Evolutionary conservation across 1,140 invertebrate genomes (phyloP).

Genomic region (Papilio xuthus): DNA sequence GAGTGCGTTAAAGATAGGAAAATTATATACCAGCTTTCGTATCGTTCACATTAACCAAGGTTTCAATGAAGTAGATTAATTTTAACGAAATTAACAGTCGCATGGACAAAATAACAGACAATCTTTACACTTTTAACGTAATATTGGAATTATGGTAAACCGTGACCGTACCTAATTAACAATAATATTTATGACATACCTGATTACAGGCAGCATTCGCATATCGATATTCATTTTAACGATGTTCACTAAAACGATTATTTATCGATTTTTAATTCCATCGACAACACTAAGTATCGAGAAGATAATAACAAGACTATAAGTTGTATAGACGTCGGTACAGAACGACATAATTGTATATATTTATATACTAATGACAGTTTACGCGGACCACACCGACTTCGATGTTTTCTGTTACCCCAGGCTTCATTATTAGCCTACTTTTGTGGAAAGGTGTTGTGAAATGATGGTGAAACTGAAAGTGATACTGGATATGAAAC

Average conservation of each 20-base stretch:
- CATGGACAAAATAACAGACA: constrained; percentile 2
- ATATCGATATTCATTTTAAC: constrained; percentile 16
- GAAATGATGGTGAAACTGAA: neutral
- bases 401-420: constrained; percentile 13
- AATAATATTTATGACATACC: constrained; percentile 20
- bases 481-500: neutral
- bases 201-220: constrained; percentile 22
- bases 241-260: constrained; percentile 28
- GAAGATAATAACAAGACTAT: constrained; percentile 13
- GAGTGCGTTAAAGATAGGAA: neutral
- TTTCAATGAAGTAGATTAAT: neutral
- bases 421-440: constrained; percentile 18
- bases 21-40: neutral
- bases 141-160: constrained; percentile 9
- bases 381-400: constrained; percentile 23
- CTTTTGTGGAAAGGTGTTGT: constrained; percentile 9
- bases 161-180: constrained; percentile 23
- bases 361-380: constrained; percentile 16
- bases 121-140: neutral
- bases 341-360: constrained; percentile 12
- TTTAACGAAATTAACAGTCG: neutral
- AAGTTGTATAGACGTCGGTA: constrained; percentile 16
- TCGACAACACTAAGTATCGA: constrained; percentile 29
- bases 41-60: neutral
- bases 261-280: constrained; percentile 30